Evolutionary conservation across 1,140 invertebrate species (phyloP), one percentile per base, ranked within the genome.

Genomic region (Frieseomelitta varia): DNA sequence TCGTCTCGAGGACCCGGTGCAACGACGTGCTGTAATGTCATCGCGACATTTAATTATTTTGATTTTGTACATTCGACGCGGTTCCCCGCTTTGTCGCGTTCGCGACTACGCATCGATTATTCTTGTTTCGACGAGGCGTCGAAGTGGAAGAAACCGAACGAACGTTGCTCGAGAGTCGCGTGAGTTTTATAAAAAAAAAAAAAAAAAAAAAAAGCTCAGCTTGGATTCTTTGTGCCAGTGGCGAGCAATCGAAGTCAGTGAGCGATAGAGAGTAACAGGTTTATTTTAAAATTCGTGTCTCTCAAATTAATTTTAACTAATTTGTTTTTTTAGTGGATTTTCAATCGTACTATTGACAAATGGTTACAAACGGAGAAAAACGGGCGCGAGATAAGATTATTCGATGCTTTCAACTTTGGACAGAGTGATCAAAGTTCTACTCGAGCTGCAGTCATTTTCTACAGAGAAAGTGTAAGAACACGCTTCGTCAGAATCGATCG

Each of bases 41-140:
- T 82, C 65, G 73, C 69, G 83, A 55, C 83, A 72, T 84, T 84
- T 84, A 84, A 84, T 84, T 84, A 84, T 79, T 84, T 74, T 8
- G 77, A 80, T 80, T 67, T 80, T 79, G 19, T 30, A n/a, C 55
- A 19, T 78, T 83, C 67, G 51, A 51, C 78, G 69, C 58, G 67
- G 67, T 61, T 51, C n/a, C 61, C 34, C 58, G 63, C 11, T 79
- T 84, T 79, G 75, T 47, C 24, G 21, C 69, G 47, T 24, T 56
- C 51, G 19, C 55, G 24, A 17, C 68, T 11, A 21, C 72, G 55
- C 75, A 53, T 78, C 81, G 75, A 84, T 84, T 71, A 79, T 84
- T 51, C 39, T 47, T 47, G 8, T 47, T 47, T 72, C 14, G 75
- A 63, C n/a, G 75, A 17, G n/a, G 19, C 56, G 67, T 78, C 81